These are phyloP conservation scores for Dastarcus helophoroides DNA, from an alignment of 2,888 invertebrate genomes.

Conservation along the genomic window DNA sequence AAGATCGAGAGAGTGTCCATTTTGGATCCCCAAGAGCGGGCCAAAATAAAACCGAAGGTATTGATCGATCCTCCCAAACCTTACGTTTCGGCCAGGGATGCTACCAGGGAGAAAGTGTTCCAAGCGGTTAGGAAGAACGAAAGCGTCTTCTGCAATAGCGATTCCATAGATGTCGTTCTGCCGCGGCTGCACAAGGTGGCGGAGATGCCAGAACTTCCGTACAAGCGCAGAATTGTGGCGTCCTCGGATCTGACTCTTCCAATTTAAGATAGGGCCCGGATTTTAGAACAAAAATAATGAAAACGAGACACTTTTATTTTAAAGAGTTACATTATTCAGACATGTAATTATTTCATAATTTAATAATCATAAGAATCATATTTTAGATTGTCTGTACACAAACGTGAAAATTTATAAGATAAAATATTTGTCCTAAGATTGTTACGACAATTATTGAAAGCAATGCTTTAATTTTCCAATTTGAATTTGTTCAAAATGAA, in stretches of 20 bases:
- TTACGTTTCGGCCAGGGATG: constrained; percentile 56
- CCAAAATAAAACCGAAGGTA: constrained; percentile 50
- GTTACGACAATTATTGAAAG: too few relatives aligned
- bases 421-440: too few relatives aligned
- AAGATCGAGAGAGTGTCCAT: constrained; percentile 32
- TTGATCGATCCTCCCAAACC: constrained; percentile 51
- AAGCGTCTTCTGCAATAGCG: constrained; percentile 37
- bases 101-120: constrained; percentile 52
- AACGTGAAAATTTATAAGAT: too few relatives aligned
- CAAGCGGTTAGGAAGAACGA: constrained; percentile 47
- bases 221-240: constrained; percentile 40
- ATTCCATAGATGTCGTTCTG: constrained; percentile 53
- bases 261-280: too few relatives aligned
- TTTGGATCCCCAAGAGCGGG: constrained; percentile 46
- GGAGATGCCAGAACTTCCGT: constrained; percentile 36
- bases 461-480: too few relatives aligned
- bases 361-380: too few relatives aligned
- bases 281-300: too few relatives aligned
- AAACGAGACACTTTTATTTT: too few relatives aligned
- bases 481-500: too few relatives aligned
- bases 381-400: too few relatives aligned
- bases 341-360: too few relatives aligned
- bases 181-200: constrained; percentile 48
- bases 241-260: constrained; percentile 30
- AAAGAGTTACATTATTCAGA: too few relatives aligned